A percentile compares a stretch with the other conserved stretches of the same genome.
Evolutionary conservation across 1,140 invertebrate genomes (phyloP).

Genomic region (Centruroides sculpturatus): DNA sequence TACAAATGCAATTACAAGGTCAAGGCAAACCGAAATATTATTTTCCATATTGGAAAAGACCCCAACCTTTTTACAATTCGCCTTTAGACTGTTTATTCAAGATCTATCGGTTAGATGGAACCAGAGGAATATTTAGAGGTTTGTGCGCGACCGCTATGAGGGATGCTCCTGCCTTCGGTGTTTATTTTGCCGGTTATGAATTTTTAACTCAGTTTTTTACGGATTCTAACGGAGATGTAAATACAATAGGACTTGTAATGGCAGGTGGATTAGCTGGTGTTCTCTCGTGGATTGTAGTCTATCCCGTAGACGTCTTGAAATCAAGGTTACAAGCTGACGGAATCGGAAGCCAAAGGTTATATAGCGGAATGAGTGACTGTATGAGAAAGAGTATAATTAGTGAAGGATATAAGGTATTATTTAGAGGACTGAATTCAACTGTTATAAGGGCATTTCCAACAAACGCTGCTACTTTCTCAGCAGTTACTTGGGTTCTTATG

Average conservation of each 20-base stretch:
- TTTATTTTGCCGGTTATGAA: slow-evolving; percentile 62
- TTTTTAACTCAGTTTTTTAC: slow-evolving; percentile 32
- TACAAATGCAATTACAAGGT: slow-evolving; percentile 50
- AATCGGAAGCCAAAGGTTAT: slow-evolving; percentile 34
- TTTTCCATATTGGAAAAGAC: slow-evolving; percentile 2
- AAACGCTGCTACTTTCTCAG: slow-evolving; percentile 70
- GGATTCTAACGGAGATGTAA: slow-evolving; percentile 22
- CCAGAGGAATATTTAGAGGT: slow-evolving; percentile 54
- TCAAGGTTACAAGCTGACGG: slow-evolving; percentile 68
- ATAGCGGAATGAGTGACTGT: slow-evolving; percentile 54
- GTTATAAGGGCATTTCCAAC: slow-evolving; percentile 72
- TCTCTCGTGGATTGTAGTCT: slow-evolving; percentile 66
- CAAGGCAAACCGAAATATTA: slow-evolving; percentile 10
- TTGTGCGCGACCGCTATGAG: slow-evolving; percentile 53
- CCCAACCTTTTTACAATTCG: slow-evolving; percentile 28
- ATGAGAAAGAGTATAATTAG: slow-evolving; percentile 44
- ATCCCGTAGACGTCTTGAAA: slow-evolving; percentile 81
- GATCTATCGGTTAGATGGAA: slow-evolving; percentile 48
- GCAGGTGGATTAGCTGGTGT: slow-evolving; percentile 71
- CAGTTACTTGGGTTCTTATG: background rate
- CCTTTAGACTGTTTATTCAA: slow-evolving; percentile 47
- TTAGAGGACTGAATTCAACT: slow-evolving; percentile 55
- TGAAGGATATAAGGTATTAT: slow-evolving; percentile 52
- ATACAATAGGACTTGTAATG: slow-evolving; percentile 44
- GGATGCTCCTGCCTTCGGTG: slow-evolving; percentile 47